A percentile compares a stretch with the other conserved stretches of the same genome.
phyloP scores from a whole-genome alignment of 2,888 invertebrate species.

The Spodoptera picta region DNA sequence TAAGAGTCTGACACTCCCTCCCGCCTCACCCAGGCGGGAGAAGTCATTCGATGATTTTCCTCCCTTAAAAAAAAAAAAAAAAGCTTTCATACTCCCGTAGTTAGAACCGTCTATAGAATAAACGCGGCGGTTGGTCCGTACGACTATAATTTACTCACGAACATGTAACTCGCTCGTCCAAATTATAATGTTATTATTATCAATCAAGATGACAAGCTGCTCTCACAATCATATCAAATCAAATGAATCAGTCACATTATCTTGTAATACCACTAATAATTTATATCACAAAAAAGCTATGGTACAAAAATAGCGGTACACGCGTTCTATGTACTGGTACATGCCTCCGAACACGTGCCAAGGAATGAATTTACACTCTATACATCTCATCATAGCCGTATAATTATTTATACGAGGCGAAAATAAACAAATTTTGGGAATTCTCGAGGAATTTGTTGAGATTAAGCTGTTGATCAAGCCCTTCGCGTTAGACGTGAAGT shows the following conservation, averaged over 20 bases:
- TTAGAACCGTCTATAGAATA: no score
- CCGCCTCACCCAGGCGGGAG: no score
- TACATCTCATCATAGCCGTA: constrained; percentile 51
- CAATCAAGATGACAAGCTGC: constrained; percentile 9
- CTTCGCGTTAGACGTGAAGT: constrained; percentile 4
- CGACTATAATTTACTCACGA: background rate
- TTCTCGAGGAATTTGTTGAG: constrained; percentile 33
- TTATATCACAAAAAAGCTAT: constrained; percentile 71
- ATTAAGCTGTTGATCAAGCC: constrained; percentile 33
- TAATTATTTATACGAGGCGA: constrained; percentile 53
- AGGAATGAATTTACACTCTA: constrained; percentile 65
- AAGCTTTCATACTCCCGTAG: no score
- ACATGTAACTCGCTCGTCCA: background rate
- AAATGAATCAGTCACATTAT: constrained; percentile 21
- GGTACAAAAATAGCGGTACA: constrained; percentile 71
- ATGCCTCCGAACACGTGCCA: constrained; percentile 67
- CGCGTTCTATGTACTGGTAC: constrained; percentile 61
- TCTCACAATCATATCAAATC: constrained; percentile 22
- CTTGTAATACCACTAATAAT: constrained; percentile 50
- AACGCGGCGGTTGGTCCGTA: no score
- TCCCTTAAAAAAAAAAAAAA: no score
- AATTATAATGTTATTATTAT: constrained; percentile 17
- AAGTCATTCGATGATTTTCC: no score
- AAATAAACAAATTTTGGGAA: constrained; percentile 55
- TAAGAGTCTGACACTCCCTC: no score